Evolutionary conservation across 2,113 vertebrate genomes (phyloP), one percentile per base, ranked within the genome.

Genomic region (Oreotrochilus melanogaster): DNA sequence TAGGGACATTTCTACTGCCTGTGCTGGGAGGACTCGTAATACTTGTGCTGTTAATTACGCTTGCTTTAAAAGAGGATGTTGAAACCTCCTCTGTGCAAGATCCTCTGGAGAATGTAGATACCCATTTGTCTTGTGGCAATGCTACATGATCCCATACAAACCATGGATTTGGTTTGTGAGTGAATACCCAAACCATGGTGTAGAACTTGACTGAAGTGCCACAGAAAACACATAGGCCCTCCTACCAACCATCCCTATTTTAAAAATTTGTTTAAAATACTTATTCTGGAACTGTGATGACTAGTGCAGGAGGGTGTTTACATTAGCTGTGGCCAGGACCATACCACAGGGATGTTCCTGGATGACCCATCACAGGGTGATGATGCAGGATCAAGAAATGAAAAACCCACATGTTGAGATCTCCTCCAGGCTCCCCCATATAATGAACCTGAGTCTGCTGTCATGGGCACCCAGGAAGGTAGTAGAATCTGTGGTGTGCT

Each of bases 381-480:
- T 14, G 5, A 17, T 31, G 11, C 17, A 21, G 23, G 8, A 9
- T 37, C n/a, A 74, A 57, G 35, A 42, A 89, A 30, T 53, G 21
- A 27, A 91, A 45, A 56, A 2, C 39, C 17, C 27, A 54, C 15
- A 17, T 42, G 2, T 47, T 3, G 3, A 22, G 5, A 48, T 48
- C 30, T 74, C 8, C 7, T 78, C 9, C 23, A 66, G 51, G 23
- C 6, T 50, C 7, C 42, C 7, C 8, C 17, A 6, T 37, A 6
- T 12, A 57, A 31, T 48, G 16, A 53, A 21, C 17, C 9, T 39
- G 21, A 67, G 37, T 30, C 9, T 67, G 16, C 2, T 2, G 16
- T 50, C 1, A 0, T 78, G 39, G 9, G 9, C 19, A 50, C 18
- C 6, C 8, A 7, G 25, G 14, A 67, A 67, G 17, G 9, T 33